Percentiles rank a stretch among this genome's conserved stretches.
Conservation (phyloP, 2,797 vertebrate species). For the Phalanger gymnotis region DNA sequence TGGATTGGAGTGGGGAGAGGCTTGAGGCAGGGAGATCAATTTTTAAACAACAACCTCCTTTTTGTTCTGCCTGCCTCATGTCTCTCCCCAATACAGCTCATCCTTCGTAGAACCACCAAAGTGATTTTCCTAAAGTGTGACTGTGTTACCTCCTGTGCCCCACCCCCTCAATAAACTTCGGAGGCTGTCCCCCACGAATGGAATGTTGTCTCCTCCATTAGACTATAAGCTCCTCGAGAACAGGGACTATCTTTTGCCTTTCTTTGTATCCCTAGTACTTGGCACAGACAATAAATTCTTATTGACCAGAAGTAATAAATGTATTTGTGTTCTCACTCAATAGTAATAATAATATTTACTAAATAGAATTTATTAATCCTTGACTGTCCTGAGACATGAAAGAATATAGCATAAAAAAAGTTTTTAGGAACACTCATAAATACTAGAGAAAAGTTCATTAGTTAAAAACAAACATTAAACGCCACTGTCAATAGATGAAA, state of each 20-base stretch:
- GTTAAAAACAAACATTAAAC: not conserved
- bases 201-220: not conserved
- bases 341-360: not conserved
- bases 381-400: not conserved
- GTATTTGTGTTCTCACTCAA: not conserved
- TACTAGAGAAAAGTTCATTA: not conserved
- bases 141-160: not conserved
- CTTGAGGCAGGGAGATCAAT: not conserved
- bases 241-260: too few species aligned
- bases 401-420: not conserved
- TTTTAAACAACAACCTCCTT: not conserved
- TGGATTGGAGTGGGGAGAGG: not conserved
- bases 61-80: not conserved
- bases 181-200: not conserved
- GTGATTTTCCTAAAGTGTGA: not conserved
- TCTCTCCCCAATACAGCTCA: not conserved
- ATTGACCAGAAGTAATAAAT: not conserved
- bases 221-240: not conserved
- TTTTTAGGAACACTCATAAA: not conserved
- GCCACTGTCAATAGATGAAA: not conserved
- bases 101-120: too few species aligned
- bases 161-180: not conserved
- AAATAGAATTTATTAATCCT: not conserved
- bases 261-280: too few species aligned
- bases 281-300: not conserved